Conservation (phyloP, 37 sponge, comb jelly and placozoan species). For the Dysidea cf. avara region DNA sequence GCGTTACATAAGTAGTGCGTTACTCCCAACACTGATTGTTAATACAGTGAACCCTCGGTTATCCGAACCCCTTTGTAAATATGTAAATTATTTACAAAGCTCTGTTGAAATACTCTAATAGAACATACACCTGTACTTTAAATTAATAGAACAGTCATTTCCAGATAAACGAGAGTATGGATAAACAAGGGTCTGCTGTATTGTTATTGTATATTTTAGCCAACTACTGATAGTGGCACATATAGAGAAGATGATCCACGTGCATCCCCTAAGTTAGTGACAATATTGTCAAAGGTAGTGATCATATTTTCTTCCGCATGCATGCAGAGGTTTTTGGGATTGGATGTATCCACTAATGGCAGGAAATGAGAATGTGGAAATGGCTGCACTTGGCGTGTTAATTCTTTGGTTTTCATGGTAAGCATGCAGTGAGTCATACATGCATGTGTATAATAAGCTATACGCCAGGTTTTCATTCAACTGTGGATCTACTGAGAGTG, state of each 20-base stretch:
- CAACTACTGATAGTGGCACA: no score
- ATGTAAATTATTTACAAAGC: no score
- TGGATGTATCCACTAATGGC: constrained; percentile 85
- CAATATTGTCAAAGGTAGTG: no score
- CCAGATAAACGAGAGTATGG: neutral
- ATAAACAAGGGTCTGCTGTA: neutral
- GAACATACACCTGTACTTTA: neutral
- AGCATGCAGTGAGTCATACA: neutral
- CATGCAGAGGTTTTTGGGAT: constrained; percentile 57
- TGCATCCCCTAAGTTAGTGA: no score
- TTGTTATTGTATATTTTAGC: neutral
- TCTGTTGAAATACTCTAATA: no score
- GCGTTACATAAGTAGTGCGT: no score
- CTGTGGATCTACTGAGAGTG: constrained; percentile 90
- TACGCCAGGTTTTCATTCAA: constrained; percentile 86
- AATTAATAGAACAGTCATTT: neutral
- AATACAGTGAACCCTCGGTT: neutral
- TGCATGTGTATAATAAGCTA: neutral
- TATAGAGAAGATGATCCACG: no score
- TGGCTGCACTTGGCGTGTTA: constrained; percentile 88
- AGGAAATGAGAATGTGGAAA: constrained; percentile 71
- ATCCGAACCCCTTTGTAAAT: no score
- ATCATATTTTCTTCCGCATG: no score
- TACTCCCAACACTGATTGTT: no score
- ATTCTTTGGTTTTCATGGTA: constrained; percentile 92